These are phyloP conservation scores for Thyatira batis DNA, from an alignment of 2,888 invertebrate species.

Conservation along the genomic window DNA sequence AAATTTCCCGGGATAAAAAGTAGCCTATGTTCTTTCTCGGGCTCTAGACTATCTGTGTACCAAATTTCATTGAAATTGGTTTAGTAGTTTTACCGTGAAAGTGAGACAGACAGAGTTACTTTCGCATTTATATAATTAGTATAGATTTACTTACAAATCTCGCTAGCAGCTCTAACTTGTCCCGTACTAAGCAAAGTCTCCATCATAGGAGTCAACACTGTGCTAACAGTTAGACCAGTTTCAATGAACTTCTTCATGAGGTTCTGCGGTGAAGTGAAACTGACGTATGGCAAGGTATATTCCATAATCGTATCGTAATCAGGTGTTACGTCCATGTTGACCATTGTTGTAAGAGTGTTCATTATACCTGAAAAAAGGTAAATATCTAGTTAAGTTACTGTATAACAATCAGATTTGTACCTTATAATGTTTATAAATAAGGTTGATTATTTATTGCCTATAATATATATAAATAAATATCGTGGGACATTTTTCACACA, in stretches of 20 bases:
- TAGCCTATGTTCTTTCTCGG: too few relatives aligned
- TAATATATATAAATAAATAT: too few relatives aligned
- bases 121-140: too few relatives aligned
- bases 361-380: slow-evolving; percentile 71
- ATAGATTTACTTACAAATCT: slow-evolving; percentile 80
- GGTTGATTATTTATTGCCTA: too few relatives aligned
- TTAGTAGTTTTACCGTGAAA: too few relatives aligned
- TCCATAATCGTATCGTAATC: slow-evolving; percentile 82
- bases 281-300: slow-evolving; percentile 81
- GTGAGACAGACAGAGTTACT: too few relatives aligned
- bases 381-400: not conserved
- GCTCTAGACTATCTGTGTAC: too few relatives aligned
- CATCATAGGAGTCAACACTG: slow-evolving; percentile 74
- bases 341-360: slow-evolving; percentile 78
- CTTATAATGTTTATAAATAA: too few relatives aligned
- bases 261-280: slow-evolving; percentile 71
- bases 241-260: slow-evolving; percentile 77
- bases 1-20: too few relatives aligned
- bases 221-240: slow-evolving; percentile 56
- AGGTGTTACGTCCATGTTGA: slow-evolving; percentile 73
- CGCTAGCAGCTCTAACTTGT: slow-evolving; percentile 69
- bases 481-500: too few relatives aligned
- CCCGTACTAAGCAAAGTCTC: slow-evolving; percentile 67
- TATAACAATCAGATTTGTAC: too few relatives aligned
- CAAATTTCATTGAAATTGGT: too few relatives aligned